Base-by-base conservation (phyloP, 2,888 invertebrate genomes). In the Nipponacmea schrenckii region DNA sequence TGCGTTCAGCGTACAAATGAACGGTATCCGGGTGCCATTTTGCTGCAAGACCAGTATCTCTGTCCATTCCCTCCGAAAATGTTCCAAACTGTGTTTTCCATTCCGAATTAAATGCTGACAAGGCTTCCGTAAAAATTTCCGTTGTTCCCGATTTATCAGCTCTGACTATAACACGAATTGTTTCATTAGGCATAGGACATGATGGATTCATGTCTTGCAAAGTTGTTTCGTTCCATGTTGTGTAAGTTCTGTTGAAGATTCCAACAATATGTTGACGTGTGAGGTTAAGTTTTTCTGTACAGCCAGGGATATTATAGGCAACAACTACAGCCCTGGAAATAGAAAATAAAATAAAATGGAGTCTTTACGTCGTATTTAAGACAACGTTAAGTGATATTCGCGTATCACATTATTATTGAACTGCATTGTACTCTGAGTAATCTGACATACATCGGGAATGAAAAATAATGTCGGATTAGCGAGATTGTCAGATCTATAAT, bases 91-190 rank as follows among this genome's bases (percentile, higher is more conserved):
- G 70, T 0, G 68, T 20, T 20, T 76, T 73, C 87, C 87, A 88
- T 12, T 77, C 70, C 0, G 24, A 10, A 69, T 81, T 81, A 73
- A 82, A 83, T 10, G 80, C 64, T 45, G 82, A 76, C 20, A 88
- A 75, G 1, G 84, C 84, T 8, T 70, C 69, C 0, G 86, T 86
- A 72, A 88, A 86, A 5, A 82, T 80, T 44, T 74, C 69, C 2
- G 88, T 87, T 1, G 86, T 85, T 10, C 88, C 88, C 5, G 86
- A 86, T 27, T 81, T 82, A 67, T 86, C 86, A 5, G 78, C 77
- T 26, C 88, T 75, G 4, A 81, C 86, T n/a, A 87, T 72, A 1
- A 83, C 82, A 8, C 75, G 50, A 67, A 88, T 85, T 17, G 69
- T n/a, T 17, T 69, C 73, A 50, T 72, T 31, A 0, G 86, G 86